Conservation (phyloP, 2,888 invertebrate genomes). For the Eustalomyia histrio region DNA sequence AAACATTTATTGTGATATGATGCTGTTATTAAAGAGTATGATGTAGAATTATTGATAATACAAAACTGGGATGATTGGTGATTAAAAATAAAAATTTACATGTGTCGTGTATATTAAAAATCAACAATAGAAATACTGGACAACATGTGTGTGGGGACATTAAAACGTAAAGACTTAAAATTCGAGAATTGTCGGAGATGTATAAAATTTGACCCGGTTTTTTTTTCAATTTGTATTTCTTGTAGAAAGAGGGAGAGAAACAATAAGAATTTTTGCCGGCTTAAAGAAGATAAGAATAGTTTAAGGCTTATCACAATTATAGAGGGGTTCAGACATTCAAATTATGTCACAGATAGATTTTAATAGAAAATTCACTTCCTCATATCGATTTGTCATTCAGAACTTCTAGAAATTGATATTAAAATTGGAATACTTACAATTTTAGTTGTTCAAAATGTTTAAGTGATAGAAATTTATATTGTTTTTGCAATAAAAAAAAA, state of each 20-base stretch:
- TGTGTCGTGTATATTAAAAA: conserved; percentile 29
- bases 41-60: conserved; percentile 5
- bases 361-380: not conserved
- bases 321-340: not conserved
- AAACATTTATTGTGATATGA: not conserved
- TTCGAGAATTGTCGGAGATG: not conserved
- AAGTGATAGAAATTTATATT: not conserved
- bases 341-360: not conserved
- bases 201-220: not conserved
- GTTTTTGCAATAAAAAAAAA: no score
- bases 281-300: not conserved
- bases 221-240: not conserved
- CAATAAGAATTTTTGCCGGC: not conserved
- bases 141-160: not conserved
- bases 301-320: not conserved
- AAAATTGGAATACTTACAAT: not conserved
- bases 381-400: not conserved
- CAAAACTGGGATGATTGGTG: not conserved
- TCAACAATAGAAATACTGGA: not conserved
- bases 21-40: not conserved
- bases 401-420: not conserved
- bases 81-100: conserved; percentile 16
- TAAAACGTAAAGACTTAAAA: not conserved
- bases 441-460: not conserved
- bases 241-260: not conserved